phyloP scores from a whole-genome alignment of 2,888 invertebrate species.

The Malthinus flaveolus region DNA sequence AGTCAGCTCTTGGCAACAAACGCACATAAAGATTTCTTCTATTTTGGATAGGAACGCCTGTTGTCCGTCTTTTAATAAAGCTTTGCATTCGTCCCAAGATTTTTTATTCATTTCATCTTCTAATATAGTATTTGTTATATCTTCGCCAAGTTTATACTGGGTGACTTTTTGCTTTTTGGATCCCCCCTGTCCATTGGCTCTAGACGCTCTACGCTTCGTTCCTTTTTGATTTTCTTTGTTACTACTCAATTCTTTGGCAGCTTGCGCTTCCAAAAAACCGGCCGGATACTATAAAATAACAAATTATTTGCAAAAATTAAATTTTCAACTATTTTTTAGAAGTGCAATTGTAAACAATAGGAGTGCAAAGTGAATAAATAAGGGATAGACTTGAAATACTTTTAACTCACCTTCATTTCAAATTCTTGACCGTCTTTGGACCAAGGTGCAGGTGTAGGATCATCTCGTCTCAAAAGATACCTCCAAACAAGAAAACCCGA shows the following conservation, averaged over 20 bases:
- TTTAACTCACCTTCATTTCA: slow-evolving; percentile 52
- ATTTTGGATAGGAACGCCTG: slow-evolving; percentile 66
- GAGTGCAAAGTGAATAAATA: too few relatives aligned
- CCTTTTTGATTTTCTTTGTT: slow-evolving; percentile 44
- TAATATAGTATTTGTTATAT: slow-evolving; percentile 50
- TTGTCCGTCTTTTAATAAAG: slow-evolving; percentile 57
- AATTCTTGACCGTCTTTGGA: slow-evolving; percentile 67
- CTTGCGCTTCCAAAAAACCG: slow-evolving; percentile 69
- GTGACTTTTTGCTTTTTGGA: slow-evolving; percentile 32
- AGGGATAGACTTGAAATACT: too few relatives aligned
- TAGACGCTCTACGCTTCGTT: slow-evolving; percentile 20
- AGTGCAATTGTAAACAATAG: too few relatives aligned
- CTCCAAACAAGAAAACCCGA: slow-evolving; percentile 82
- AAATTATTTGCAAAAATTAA: neutral
- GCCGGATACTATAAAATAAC: slow-evolving; percentile 65
- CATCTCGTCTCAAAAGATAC: slow-evolving; percentile 75
- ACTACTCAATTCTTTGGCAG: slow-evolving; percentile 57
- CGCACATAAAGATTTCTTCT: slow-evolving; percentile 71
- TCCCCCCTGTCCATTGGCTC: slow-evolving; percentile 1
- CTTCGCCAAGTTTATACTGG: slow-evolving; percentile 33
- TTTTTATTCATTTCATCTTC: slow-evolving; percentile 65
- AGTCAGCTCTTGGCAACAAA: slow-evolving; percentile 77
- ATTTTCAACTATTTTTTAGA: too few relatives aligned
- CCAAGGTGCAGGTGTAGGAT: slow-evolving; percentile 80
- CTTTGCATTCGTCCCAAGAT: slow-evolving; percentile 69